A percentile compares a stretch with the other conserved stretches of the same genome.
Evolutionary conservation across 1,140 invertebrate genomes (phyloP).

Genomic region (Drusus annulatus): DNA sequence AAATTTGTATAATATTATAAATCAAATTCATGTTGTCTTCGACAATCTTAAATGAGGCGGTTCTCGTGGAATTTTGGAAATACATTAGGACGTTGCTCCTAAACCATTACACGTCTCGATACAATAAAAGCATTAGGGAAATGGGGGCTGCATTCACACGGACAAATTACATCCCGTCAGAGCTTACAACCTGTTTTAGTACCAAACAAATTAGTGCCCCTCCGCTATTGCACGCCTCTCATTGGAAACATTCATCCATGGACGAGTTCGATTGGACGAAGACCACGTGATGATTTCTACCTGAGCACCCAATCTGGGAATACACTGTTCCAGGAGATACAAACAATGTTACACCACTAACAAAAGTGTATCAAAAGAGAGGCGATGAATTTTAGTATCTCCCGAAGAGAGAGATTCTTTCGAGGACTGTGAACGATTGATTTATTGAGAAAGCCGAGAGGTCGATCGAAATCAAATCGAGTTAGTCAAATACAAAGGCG

Average conservation of each 20-base stretch:
- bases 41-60: too few relatives aligned
- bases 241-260: conserved; percentile 27
- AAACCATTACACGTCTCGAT: not conserved
- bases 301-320: conserved; percentile 23
- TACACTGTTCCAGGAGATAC: not conserved
- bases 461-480: conserved; percentile 7
- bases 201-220: conserved; percentile 32
- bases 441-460: conserved; percentile 15
- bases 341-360: too few relatives aligned
- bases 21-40: too few relatives aligned
- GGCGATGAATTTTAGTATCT: not conserved
- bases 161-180: conserved; percentile 24
- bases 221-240: conserved; percentile 27
- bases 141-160: conserved; percentile 12
- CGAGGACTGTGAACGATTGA: not conserved
- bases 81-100: too few relatives aligned
- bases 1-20: too few relatives aligned
- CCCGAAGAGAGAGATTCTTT: not conserved
- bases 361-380: not conserved
- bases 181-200: conserved; percentile 22
- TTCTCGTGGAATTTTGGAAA: too few relatives aligned
- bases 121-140: conserved; percentile 23
- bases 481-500: conserved; percentile 21
- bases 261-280: conserved; percentile 15
- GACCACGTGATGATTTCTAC: conserved; percentile 13